Percentiles rank a stretch among this genome's conserved stretches.
phyloP scores from a whole-genome alignment of 2,888 invertebrate genomes.

The Tupiocoris notatus region DNA sequence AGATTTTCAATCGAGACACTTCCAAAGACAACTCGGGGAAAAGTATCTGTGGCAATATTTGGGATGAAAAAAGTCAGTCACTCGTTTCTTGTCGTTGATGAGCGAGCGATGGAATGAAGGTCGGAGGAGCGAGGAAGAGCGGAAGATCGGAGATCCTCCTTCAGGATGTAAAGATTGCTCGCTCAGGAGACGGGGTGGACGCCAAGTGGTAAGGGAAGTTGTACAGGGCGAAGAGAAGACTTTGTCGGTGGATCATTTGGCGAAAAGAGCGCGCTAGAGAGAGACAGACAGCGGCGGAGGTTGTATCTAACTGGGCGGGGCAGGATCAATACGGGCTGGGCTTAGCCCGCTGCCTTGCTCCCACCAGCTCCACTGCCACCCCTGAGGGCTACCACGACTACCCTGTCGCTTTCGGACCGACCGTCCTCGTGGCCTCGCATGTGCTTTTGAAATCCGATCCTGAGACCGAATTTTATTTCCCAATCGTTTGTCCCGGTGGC shows the following conservation, averaged over 20 bases:
- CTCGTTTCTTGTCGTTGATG: too few species aligned
- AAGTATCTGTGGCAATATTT: too few species aligned
- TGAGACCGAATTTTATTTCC: background rate
- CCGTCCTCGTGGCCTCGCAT: background rate
- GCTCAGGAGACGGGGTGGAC: too few species aligned
- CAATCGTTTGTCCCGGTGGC: too few species aligned
- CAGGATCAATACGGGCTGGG: constrained; percentile 47
- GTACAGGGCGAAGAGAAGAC: background rate
- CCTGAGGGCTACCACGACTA: too few species aligned
- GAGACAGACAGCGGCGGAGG: constrained; percentile 18
- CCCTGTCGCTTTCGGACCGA: background rate
- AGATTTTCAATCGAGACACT: too few species aligned
- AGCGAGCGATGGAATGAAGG: too few species aligned
- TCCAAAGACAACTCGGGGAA: too few species aligned
- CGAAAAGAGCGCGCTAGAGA: constrained; percentile 22
- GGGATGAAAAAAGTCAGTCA: too few species aligned
- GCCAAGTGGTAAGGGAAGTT: background rate
- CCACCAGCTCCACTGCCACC: constrained; percentile 6
- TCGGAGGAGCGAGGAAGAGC: too few species aligned
- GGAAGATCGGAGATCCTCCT: background rate
- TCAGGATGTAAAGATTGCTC: background rate
- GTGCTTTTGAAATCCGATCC: background rate
- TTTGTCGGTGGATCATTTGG: constrained; percentile 13
- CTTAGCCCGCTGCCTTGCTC: constrained; percentile 26
- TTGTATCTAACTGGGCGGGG: constrained; percentile 43